These are phyloP conservation scores for Oscheius sp. DNA, from an alignment of 2,888 invertebrate genomes.

Conservation along the genomic window DNA sequence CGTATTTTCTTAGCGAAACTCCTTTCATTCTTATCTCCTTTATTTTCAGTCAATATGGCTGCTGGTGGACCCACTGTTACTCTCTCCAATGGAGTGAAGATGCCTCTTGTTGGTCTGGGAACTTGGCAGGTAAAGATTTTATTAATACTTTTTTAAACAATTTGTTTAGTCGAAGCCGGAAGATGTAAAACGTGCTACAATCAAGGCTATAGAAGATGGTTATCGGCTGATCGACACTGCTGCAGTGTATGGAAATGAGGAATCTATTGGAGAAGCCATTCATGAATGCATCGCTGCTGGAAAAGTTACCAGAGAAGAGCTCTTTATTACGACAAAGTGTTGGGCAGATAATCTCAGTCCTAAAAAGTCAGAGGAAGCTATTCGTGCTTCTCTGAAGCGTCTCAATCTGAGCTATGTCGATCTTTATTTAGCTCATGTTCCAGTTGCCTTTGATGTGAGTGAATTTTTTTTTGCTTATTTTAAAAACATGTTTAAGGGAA, in stretches of 20 bases:
- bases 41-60: slow-evolving; percentile 24
- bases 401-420: slow-evolving; percentile 84
- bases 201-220: slow-evolving; percentile 80
- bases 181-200: slow-evolving; percentile 79
- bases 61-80: slow-evolving; percentile 40
- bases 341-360: slow-evolving; percentile 29
- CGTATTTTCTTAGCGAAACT: too few species aligned
- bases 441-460: slow-evolving; percentile 74
- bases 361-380: slow-evolving; percentile 33
- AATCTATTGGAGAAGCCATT: slow-evolving; percentile 79
- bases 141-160: not conserved
- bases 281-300: slow-evolving; percentile 79
- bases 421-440: slow-evolving; percentile 83
- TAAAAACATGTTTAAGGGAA: slow-evolving; percentile 34
- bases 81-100: slow-evolving; percentile 55
- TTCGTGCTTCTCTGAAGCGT: slow-evolving; percentile 73
- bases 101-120: slow-evolving; percentile 61
- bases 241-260: slow-evolving; percentile 81
- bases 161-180: slow-evolving; percentile 69
- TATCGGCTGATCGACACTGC: slow-evolving; percentile 87
- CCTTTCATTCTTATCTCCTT: too few species aligned
- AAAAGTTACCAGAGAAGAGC: slow-evolving; percentile 79
- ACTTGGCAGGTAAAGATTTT: slow-evolving; percentile 67
- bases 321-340: slow-evolving; percentile 19
- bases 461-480: not conserved